Evolutionary conservation across 2,888 invertebrate species (phyloP).

Genomic region (Pandemis corylana): DNA sequence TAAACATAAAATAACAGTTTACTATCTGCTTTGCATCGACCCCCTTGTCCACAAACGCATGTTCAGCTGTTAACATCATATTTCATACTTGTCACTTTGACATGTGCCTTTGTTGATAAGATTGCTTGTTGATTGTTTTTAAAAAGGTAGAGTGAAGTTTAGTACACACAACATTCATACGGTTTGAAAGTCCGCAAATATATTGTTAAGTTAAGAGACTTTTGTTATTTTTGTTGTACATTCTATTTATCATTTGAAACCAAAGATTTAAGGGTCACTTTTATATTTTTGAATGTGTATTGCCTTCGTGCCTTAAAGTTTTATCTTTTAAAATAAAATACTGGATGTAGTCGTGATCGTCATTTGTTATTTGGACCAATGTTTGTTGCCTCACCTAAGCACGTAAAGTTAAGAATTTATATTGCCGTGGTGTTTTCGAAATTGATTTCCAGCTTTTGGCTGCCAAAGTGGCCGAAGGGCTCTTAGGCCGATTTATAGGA

Average conservation of each 20-base stretch:
- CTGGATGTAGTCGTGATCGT: background rate
- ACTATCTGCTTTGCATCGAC: no score
- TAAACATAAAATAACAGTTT: no score
- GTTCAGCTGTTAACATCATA: no score
- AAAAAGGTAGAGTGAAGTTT: background rate
- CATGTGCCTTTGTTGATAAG: background rate
- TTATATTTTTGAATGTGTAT: constrained; percentile 29
- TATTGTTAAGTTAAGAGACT: constrained; percentile 30
- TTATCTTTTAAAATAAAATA: constrained; percentile 1
- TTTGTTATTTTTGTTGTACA: constrained; percentile 41
- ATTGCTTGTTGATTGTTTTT: background rate
- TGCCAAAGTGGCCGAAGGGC: no score
- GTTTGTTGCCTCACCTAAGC: constrained; percentile 35
- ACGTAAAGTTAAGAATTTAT: constrained; percentile 48
- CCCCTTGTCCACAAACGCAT: no score
- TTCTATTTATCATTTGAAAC: constrained; percentile 39
- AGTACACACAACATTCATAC: background rate
- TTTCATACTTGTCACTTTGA: no score
- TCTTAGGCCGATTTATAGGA: no score
- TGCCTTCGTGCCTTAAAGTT: constrained; percentile 34
- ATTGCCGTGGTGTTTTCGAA: background rate
- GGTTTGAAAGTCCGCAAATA: background rate
- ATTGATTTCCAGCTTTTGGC: no score
- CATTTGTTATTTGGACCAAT: constrained; percentile 10
- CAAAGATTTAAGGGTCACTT: constrained; percentile 34